A percentile compares a stretch with the other conserved stretches of the same genome.
phyloP scores from a whole-genome alignment of 2,113 vertebrate species.

The Scophthalmus maximus region DNA sequence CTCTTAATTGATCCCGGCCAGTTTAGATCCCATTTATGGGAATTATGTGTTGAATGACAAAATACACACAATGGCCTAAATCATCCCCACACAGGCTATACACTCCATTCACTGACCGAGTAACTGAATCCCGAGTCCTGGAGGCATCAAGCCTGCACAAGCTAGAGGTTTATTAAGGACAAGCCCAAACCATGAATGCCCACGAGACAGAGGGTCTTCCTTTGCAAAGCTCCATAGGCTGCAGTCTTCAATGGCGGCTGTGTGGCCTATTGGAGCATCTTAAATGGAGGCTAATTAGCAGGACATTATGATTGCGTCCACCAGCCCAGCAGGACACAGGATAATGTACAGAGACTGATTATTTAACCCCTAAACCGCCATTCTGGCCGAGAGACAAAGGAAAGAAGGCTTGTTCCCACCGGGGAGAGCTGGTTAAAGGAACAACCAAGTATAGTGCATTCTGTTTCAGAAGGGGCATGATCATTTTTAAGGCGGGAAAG shows the following conservation, averaged over 20 bases:
- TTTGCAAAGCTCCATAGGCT: constrained; percentile 65
- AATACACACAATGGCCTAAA: constrained; percentile 64
- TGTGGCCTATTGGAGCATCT: constrained; percentile 67
- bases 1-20: constrained; percentile 73
- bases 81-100: constrained; percentile 47
- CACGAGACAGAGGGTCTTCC: constrained; percentile 66
- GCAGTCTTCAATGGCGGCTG: constrained; percentile 57
- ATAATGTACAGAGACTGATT: constrained; percentile 74
- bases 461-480: constrained; percentile 1
- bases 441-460: constrained; percentile 11
- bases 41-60: constrained; percentile 73
- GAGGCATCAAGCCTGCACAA: constrained; percentile 34
- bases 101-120: constrained; percentile 60
- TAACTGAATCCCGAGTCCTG: constrained; percentile 58
- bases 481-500: not conserved
- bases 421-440: constrained; percentile 18
- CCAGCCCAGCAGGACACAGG: constrained; percentile 67
- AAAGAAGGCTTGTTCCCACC: constrained; percentile 56
- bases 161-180: constrained; percentile 61
- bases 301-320: constrained; percentile 71
- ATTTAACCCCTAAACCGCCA: constrained; percentile 72
- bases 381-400: constrained; percentile 62
- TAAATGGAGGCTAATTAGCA: constrained; percentile 81
- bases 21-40: constrained; percentile 73
- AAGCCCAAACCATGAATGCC: constrained; percentile 54